Conservation (phyloP, 92 coral and sea anemone genomes). For the Bergia sp. region DNA sequence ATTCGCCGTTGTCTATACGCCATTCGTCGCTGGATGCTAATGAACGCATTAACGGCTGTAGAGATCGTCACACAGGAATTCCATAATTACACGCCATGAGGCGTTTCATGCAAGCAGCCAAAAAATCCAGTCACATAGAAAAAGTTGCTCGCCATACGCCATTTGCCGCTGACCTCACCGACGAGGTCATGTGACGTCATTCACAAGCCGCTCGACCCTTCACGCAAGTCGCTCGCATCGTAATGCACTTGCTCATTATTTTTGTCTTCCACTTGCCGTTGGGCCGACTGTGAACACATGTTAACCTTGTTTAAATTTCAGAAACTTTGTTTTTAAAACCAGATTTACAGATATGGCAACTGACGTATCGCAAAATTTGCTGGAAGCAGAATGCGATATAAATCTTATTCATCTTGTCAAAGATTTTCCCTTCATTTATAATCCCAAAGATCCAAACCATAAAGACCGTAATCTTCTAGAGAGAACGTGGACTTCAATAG, state of each 20-base stretch:
- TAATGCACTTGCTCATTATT: slow-evolving; percentile 2
- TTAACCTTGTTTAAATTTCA: too few relatives aligned
- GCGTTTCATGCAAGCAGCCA: neutral
- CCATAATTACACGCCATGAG: neutral
- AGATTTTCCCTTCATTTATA: too few relatives aligned
- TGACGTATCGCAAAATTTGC: too few relatives aligned
- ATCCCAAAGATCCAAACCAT: too few relatives aligned
- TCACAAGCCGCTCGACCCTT: neutral
- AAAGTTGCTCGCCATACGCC: neutral
- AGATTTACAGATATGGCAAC: too few relatives aligned
- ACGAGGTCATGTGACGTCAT: slow-evolving; percentile 1
- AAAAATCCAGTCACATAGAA: neutral
- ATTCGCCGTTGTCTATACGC: neutral
- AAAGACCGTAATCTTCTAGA: too few relatives aligned
- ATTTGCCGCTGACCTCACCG: neutral
- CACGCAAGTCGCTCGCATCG: neutral
- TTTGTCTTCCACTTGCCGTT: neutral
- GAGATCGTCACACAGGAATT: neutral
- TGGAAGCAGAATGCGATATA: too few relatives aligned
- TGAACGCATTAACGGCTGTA: neutral
- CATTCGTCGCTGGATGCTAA: neutral
- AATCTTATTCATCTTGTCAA: too few relatives aligned
- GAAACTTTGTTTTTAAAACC: too few relatives aligned
- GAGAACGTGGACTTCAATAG: too few relatives aligned
- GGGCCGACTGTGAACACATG: neutral